Evolutionary conservation across 2,888 invertebrate genomes (phyloP), one percentile per base, ranked within the genome.

Genomic region (Cylindroiulus punctatus): DNA sequence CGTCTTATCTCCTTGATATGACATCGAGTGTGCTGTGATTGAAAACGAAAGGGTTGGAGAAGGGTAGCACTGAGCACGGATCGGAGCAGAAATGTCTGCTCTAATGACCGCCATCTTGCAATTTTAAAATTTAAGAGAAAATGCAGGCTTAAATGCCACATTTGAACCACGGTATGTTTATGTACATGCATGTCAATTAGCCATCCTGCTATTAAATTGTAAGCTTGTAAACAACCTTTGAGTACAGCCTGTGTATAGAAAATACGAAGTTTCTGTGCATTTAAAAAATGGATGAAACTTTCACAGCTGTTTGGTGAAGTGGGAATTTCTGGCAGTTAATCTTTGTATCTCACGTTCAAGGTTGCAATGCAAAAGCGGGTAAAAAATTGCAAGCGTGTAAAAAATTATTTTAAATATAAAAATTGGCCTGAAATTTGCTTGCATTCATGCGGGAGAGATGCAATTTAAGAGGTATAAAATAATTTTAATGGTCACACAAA

Each of bases 261-360:
- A n/a, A n/a, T n/a, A n/a, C n/a, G n/a, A n/a, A 12, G 0, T 44
- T 44, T 44, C 44, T 44, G 44, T 44, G 14, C 0, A 44, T 8
- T 1, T 44, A 44, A n/a, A n/a, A n/a, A n/a, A n/a, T n/a, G n/a
- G n/a, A n/a, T n/a, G n/a, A n/a, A n/a, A 76, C 14, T 76, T 76
- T 76, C 30, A 14, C 17, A 30, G 26, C 30, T 76, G 76, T 30
- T 10, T 22, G 26, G 14, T 32, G 32, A 76, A 76, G 76, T 30
- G 76, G 26, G 76, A 30, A 32, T 76, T 17, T 30, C 17, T 26
- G 52, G 3, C 3, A 8, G 3, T 52, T 17, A 30, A 8, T 30
- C 32, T 76, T 76, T 76, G 26, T 26, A 8, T 26, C 14, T 76
- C 30, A 76, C 76, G 76, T 76, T 76, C 76, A 76, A 76, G 76